Evolutionary conservation across 2,888 invertebrate species (phyloP), one percentile per base, ranked within the genome.

Genomic region (Shargacucullia verbasci): DNA sequence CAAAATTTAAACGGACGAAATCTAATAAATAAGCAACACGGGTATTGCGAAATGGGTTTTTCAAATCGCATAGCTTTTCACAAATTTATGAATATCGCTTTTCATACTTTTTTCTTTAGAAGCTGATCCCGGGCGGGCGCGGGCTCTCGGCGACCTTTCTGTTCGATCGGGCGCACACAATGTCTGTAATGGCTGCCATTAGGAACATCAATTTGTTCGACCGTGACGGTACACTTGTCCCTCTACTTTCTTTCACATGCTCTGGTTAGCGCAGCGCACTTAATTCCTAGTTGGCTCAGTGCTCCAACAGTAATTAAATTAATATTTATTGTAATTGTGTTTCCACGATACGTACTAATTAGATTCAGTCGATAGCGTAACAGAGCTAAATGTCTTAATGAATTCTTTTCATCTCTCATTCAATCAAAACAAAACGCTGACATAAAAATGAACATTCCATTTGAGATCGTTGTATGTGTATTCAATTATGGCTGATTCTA

Each of bases 81-180:
- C 70, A 78, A 83, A 84, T 85, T 85, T 88, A 88, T 86, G 85
- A 87, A 86, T 88, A 88, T 84, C 79, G 78, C 79, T 79, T 82
- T 86, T 87, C 79, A 83, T 84, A 86, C 81, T 56, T 84, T 85
- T 84, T 83, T 79, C 78, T 82, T 82, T 79, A 78, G 76, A 73
- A 79, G 79, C 76, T 82, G 85, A 85, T 87, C 85, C 83, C 75
- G 61, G 70, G 70, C 58, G 69, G 66, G 66, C 73, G 71, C 62
- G 71, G 60, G 72, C 64, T 72, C 71, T 73, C 72, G 76, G 64
- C 82, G 85, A 84, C 88, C 90, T 89, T 87, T 85, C 77, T 86
- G 85, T 88, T 83, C 87, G 88, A 89, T 89, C 84, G 87, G 84
- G 86, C 87, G 86, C 85, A 86, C 88, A 88, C 87, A 88, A 89